These are phyloP conservation scores for Sinocyclocheilus anophthalmus DNA, from an alignment of 2,113 vertebrate genomes.

Conservation along the genomic window DNA sequence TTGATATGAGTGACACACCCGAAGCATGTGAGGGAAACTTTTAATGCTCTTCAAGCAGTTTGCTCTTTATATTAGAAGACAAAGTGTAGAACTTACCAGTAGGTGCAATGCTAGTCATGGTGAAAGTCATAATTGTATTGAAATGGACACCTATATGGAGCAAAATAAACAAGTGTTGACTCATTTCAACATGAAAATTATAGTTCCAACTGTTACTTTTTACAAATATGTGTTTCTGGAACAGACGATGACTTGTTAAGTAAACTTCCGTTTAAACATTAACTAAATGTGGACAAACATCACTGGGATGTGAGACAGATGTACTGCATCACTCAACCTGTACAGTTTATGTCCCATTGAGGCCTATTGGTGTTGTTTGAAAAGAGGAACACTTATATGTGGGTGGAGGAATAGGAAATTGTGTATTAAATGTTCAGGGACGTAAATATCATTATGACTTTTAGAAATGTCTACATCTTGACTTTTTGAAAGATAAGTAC, in stretches of 20 bases:
- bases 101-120: neutral
- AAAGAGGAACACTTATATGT: neutral
- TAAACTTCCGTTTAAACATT: neutral
- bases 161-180: neutral
- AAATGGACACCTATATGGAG: constrained; percentile 5
- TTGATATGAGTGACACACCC: neutral
- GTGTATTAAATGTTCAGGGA: neutral
- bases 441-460: neutral
- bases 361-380: neutral
- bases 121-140: neutral
- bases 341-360: neutral
- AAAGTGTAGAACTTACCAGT: neutral
- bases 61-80: neutral
- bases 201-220: neutral
- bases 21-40: neutral
- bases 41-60: neutral
- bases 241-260: neutral
- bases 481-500: neutral
- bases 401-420: too few relatives aligned
- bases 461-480: neutral
- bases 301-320: neutral
- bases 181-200: neutral
- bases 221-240: constrained; percentile 1
- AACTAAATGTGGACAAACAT: neutral
- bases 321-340: neutral